Percentiles rank a stretch among this genome's conserved stretches.
phyloP scores from a whole-genome alignment of 2,888 invertebrate genomes.

The Epistrophella euchroma region DNA sequence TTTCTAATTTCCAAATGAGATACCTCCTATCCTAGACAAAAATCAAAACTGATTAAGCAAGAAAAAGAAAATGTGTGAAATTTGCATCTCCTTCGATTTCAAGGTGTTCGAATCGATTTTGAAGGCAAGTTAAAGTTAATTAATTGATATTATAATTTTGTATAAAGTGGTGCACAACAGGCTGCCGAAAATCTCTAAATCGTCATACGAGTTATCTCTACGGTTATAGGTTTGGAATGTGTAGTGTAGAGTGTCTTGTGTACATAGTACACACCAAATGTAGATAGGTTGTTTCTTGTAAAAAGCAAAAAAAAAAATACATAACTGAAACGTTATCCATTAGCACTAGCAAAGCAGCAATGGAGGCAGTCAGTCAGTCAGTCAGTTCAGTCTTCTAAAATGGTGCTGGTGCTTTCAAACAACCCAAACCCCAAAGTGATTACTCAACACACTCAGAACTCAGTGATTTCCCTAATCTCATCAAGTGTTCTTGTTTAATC shows the following conservation, averaged over 20 bases:
- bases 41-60: slow-evolving; percentile 47
- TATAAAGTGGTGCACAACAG: not conserved
- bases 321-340: slow-evolving; percentile 41
- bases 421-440: slow-evolving; percentile 55
- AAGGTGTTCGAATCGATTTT: slow-evolving; percentile 2
- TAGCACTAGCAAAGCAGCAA: slow-evolving; percentile 30
- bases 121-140: slow-evolving; percentile 3
- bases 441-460: slow-evolving; percentile 70
- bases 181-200: slow-evolving; percentile 5
- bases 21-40: slow-evolving; percentile 18
- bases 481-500: slow-evolving; percentile 74
- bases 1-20: not conserved
- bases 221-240: not conserved
- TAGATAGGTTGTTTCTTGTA: slow-evolving; percentile 51
- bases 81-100: not conserved
- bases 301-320: slow-evolving; percentile 38
- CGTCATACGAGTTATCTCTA: slow-evolving; percentile 1
- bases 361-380: slow-evolving; percentile 34
- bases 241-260: slow-evolving; percentile 5
- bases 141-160: not conserved
- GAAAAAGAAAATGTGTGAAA: not conserved
- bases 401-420: slow-evolving; percentile 38
- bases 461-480: slow-evolving; percentile 70
- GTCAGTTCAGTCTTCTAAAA: slow-evolving; percentile 49
- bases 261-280: not conserved